These are phyloP conservation scores for Serranus cabrilla DNA, from an alignment of 2,797 vertebrate genomes.

Conservation along the genomic window DNA sequence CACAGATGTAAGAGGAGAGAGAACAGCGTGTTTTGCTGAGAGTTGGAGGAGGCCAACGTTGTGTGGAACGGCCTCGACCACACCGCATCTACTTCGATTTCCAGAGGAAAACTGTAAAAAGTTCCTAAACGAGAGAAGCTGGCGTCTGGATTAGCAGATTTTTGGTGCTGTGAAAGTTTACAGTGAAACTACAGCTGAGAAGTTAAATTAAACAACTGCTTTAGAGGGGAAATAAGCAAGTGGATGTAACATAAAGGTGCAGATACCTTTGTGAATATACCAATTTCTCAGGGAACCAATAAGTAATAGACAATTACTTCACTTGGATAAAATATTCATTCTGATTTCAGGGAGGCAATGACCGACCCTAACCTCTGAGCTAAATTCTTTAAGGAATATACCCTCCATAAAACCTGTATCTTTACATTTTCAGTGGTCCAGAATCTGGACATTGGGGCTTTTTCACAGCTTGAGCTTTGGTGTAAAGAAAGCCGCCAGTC, in stretches of 20 bases:
- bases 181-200: constrained; percentile 54
- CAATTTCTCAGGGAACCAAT: constrained; percentile 26
- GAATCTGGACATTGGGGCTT: constrained; percentile 5
- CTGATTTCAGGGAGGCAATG: constrained; percentile 27
- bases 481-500: constrained; percentile 14
- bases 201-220: constrained; percentile 41
- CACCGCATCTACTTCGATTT: constrained; percentile 30
- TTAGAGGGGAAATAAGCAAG: constrained; percentile 10
- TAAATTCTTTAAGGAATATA: constrained; percentile 11
- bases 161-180: constrained; percentile 26
- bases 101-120: constrained; percentile 43
- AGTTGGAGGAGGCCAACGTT: constrained; percentile 29
- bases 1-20: constrained; percentile 55
- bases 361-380: neutral
- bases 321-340: constrained; percentile 32
- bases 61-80: constrained; percentile 47
- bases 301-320: constrained; percentile 18
- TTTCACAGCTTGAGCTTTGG: constrained; percentile 23
- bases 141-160: constrained; percentile 19
- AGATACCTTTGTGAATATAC: constrained; percentile 34
- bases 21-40: constrained; percentile 38
- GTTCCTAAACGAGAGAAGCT: constrained; percentile 3
- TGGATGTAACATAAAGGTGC: constrained; percentile 21
- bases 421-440: constrained; percentile 30
- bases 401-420: constrained; percentile 22